Evolutionary conservation across 2,113 vertebrate species (phyloP).

Genomic region (Balaeniceps rex): DNA sequence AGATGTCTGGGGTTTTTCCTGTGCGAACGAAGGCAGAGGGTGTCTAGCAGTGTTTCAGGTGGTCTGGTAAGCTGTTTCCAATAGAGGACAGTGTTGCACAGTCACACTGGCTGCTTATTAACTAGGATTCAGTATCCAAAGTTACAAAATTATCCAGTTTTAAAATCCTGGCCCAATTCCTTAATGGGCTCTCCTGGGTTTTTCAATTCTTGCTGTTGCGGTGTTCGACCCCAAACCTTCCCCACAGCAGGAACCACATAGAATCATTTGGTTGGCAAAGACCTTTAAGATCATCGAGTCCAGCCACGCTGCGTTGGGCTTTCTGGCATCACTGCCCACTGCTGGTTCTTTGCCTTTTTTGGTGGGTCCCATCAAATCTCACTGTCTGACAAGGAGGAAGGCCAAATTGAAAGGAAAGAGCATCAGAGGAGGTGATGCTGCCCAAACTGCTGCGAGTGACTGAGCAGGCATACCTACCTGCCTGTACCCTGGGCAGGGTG

Average conservation of each 20-base stretch:
- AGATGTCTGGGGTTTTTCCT: not conserved
- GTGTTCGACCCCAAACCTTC: not conserved
- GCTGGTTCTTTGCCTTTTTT: not conserved
- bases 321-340: not conserved
- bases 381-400: not conserved
- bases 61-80: constrained; percentile 18
- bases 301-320: not conserved
- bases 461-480: not conserved
- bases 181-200: not conserved
- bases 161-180: not conserved
- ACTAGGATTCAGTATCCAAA: not conserved
- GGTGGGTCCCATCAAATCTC: not conserved
- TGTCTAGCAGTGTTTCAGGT: not conserved
- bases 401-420: not conserved
- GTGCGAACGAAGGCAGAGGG: not conserved
- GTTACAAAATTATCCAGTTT: not conserved
- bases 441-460: not conserved
- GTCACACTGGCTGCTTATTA: not conserved
- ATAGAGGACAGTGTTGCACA: constrained; percentile 55
- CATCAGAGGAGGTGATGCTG: not conserved
- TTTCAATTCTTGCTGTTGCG: not conserved
- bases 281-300: too few species aligned
- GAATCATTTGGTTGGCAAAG: too few species aligned
- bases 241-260: accelerated
- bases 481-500: not conserved